Conservation (phyloP, 2,888 invertebrate species). For the Scaptomyza reducta region DNA sequence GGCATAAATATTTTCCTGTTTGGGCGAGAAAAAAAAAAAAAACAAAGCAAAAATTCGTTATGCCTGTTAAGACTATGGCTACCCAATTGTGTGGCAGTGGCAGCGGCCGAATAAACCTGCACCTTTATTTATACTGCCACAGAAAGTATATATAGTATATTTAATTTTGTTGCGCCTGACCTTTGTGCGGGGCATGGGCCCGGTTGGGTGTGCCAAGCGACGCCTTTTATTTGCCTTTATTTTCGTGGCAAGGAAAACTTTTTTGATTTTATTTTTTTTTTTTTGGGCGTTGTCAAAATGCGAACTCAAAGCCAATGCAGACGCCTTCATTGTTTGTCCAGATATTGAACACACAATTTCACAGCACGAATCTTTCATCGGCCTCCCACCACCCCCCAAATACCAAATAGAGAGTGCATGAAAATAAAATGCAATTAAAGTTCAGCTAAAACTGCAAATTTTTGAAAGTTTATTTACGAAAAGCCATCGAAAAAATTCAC, state of each 20-base stretch:
- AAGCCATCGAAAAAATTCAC: conserved; percentile 1
- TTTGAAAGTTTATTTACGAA: conserved; percentile 41
- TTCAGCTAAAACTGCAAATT: conserved; percentile 8
- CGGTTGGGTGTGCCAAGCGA: conserved; percentile 65
- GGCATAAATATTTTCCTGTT: conserved; percentile 42
- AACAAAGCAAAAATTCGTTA: conserved; percentile 36
- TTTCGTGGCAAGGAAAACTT: conserved; percentile 46
- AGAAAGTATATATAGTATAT: conserved; percentile 30
- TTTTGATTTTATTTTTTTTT: conserved; percentile 8
- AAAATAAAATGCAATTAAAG: conserved; percentile 35
- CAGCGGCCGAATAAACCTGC: conserved; percentile 46
- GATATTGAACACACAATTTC: conserved; percentile 53
- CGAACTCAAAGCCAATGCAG: background rate
- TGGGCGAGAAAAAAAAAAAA: conserved; percentile 8
- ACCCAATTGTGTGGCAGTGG: conserved; percentile 24
- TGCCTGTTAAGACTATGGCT: conserved; percentile 41
- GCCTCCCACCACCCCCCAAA: background rate
- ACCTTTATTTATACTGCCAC: conserved; percentile 59
- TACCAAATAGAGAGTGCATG: conserved; percentile 6
- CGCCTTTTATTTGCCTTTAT: conserved; percentile 74
- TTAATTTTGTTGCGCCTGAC: conserved; percentile 59
- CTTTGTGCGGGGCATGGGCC: conserved; percentile 57
- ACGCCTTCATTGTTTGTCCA: conserved; percentile 27
- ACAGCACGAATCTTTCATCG: conserved; percentile 53
- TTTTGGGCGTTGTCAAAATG: conserved; percentile 42